Percentiles rank a stretch among this genome's conserved stretches.
phyloP scores from a whole-genome alignment of 2,888 invertebrate genomes.

The Minunthozetes semirufus region DNA sequence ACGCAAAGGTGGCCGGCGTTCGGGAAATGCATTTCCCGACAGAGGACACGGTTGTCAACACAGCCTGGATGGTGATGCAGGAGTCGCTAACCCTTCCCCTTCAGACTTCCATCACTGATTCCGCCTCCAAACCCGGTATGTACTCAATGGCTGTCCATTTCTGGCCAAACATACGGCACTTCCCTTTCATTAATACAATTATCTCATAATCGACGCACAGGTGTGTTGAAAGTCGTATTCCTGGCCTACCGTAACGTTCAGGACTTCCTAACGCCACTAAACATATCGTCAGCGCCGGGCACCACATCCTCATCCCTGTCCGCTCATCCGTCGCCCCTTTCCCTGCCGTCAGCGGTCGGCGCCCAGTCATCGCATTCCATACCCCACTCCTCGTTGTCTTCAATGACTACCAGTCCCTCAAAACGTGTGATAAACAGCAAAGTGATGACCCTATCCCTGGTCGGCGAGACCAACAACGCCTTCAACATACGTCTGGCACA shows the following conservation, averaged over 20 bases:
- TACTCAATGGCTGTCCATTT: too few species aligned
- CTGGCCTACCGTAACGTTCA: constrained; percentile 81
- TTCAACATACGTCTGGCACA: constrained; percentile 16
- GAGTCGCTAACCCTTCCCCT: neutral
- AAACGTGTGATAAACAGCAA: constrained; percentile 15
- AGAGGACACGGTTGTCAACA: constrained; percentile 8
- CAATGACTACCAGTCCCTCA: neutral
- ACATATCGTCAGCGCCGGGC: neutral
- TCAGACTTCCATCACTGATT: constrained; percentile 8
- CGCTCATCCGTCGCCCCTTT: neutral
- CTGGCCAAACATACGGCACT: neutral
- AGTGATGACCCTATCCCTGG: constrained; percentile 8
- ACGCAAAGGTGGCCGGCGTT: neutral
- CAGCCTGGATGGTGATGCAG: constrained; percentile 22
- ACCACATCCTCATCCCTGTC: neutral
- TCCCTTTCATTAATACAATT: neutral
- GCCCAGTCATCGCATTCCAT: neutral
- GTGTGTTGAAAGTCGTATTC: constrained; percentile 75
- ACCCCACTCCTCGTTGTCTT: neutral
- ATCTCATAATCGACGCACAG: constrained; percentile 45
- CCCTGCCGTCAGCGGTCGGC: neutral
- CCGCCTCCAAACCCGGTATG: constrained; percentile 1
- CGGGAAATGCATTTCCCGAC: constrained; percentile 16
- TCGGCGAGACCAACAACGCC: constrained; percentile 18
- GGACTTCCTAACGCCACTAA: constrained; percentile 50